phyloP scores from a whole-genome alignment of 2,797 vertebrate species.

The Silurus lanzhouensis region DNA sequence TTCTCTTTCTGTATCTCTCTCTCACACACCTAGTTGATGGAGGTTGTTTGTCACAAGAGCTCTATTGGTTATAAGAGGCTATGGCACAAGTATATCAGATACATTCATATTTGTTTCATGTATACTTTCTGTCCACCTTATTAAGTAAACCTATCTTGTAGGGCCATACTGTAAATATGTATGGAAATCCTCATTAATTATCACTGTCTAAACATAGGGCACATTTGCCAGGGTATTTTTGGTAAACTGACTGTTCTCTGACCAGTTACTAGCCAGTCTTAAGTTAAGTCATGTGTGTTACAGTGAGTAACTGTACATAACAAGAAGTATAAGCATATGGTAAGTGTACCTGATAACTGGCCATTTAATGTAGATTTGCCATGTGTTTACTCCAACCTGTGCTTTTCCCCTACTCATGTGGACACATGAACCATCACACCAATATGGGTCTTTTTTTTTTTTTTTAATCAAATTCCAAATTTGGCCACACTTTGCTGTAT shows the following conservation, averaged over 20 bases:
- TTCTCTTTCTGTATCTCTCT: not conserved
- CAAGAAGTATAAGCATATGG: not conserved
- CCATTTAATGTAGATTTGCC: not conserved
- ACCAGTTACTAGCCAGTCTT: not conserved
- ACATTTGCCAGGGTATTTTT: not conserved
- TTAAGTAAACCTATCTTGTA: not conserved
- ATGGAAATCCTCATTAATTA: not conserved
- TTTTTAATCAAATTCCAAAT: no score
- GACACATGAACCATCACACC: no score
- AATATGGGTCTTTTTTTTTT: no score
- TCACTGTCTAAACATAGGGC: not conserved
- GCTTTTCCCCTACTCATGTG: slow-evolving; percentile 17
- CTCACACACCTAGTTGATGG: not conserved
- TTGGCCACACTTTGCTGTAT: no score
- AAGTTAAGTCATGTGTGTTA: not conserved
- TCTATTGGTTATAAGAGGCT: not conserved
- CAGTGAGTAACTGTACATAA: not conserved
- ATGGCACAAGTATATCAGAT: not conserved
- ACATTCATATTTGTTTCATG: no score
- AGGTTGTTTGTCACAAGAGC: not conserved
- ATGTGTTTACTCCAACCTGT: slow-evolving; percentile 7
- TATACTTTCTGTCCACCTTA: not conserved
- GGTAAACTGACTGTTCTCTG: not conserved
- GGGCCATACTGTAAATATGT: not conserved
- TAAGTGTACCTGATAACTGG: not conserved